These are phyloP conservation scores for Pagetopsis macropterus DNA, from an alignment of 2,797 vertebrate species.

Conservation along the genomic window DNA sequence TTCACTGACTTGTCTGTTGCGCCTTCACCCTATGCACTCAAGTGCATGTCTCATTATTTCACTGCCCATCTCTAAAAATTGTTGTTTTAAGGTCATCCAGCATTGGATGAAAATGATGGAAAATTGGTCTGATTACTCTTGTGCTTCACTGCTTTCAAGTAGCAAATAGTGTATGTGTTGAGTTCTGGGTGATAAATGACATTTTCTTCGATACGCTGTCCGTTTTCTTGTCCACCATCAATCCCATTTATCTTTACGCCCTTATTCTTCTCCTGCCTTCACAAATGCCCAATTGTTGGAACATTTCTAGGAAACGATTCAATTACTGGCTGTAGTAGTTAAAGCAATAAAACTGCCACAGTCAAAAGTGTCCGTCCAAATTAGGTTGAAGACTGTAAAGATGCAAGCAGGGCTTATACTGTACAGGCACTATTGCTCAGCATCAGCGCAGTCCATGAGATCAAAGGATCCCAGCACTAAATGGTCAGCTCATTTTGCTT, in stretches of 20 bases:
- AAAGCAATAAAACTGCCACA: constrained; percentile 58
- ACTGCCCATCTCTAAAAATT: constrained; percentile 55
- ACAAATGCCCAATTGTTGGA: constrained; percentile 63
- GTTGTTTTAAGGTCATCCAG: constrained; percentile 69
- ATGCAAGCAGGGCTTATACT: constrained; percentile 16
- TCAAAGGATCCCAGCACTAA: constrained; percentile 9
- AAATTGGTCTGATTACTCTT: constrained; percentile 48
- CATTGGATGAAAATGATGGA: constrained; percentile 49
- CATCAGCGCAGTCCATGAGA: constrained; percentile 10
- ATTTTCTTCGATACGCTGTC: constrained; percentile 47
- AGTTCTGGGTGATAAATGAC: constrained; percentile 55
- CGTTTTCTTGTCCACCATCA: constrained; percentile 52
- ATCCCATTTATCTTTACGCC: constrained; percentile 49
- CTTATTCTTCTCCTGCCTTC: constrained; percentile 39
- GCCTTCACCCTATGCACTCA: constrained; percentile 44
- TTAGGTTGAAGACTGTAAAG: constrained; percentile 49
- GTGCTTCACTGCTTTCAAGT: constrained; percentile 50
- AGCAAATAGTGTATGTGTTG: constrained; percentile 50
- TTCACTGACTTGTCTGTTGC: constrained; percentile 59
- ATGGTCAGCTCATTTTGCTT: background rate
- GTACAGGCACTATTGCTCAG: constrained; percentile 17
- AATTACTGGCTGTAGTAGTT: constrained; percentile 62
- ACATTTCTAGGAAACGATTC: constrained; percentile 57
- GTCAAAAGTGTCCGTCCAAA: constrained; percentile 64
- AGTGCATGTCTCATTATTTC: constrained; percentile 71